Evolutionary conservation across 1,140 invertebrate genomes (phyloP).

Genomic region (Thalassaphorura encarpata): DNA sequence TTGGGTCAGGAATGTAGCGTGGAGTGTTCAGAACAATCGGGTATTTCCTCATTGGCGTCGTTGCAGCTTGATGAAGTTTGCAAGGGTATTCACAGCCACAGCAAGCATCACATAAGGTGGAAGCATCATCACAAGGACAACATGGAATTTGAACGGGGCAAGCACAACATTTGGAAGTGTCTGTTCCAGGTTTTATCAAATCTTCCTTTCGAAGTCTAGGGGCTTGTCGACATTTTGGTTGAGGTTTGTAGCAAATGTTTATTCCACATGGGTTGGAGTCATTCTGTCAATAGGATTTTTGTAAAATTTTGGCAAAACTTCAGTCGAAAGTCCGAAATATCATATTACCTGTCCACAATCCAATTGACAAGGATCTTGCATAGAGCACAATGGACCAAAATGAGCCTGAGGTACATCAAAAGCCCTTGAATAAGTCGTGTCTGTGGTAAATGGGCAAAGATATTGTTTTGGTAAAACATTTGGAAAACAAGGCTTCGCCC

Average conservation of each 20-base stretch:
- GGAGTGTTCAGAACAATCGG: conserved; percentile 17
- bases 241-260: conserved; percentile 12
- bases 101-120: conserved; percentile 24
- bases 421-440: conserved; percentile 25
- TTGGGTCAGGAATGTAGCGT: conserved; percentile 26
- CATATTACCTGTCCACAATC: too few relatives aligned
- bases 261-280: conserved; percentile 14
- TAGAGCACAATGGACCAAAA: conserved; percentile 13
- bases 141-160: conserved; percentile 24
- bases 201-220: conserved; percentile 17
- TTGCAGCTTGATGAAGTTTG: conserved; percentile 26
- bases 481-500: conserved; percentile 11
- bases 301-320: not conserved
- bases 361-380: conserved; percentile 9
- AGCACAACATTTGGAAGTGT: conserved; percentile 17
- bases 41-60: conserved; percentile 26
- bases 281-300: conserved; percentile 2
- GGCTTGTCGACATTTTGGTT: not conserved
- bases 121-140: conserved; percentile 26
- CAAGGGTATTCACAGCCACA: conserved; percentile 30
- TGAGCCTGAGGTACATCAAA: conserved; percentile 25
- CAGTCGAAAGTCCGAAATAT: too few relatives aligned
- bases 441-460: conserved; percentile 28
- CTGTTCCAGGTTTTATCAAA: conserved; percentile 29
- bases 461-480: conserved; percentile 17